Percentiles rank a stretch among this genome's conserved stretches.
Conservation (phyloP, 2,113 vertebrate genomes). For the Nothobranchius furzeri region DNA sequence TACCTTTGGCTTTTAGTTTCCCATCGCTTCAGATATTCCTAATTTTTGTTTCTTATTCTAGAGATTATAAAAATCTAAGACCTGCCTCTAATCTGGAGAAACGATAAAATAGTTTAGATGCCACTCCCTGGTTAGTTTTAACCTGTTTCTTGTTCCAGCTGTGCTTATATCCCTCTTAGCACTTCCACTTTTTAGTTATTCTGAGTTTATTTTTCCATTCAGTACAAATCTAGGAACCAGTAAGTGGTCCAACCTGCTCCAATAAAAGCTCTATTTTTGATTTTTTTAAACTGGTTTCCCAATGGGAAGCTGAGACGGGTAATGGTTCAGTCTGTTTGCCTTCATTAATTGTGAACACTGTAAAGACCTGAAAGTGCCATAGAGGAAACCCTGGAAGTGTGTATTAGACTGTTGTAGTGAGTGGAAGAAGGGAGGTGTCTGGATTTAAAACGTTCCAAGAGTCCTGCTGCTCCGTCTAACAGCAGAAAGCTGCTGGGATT, state of each 20-base stretch:
- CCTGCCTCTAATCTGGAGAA: conserved; percentile 34
- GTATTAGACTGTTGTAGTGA: conserved; percentile 48
- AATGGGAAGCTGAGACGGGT: conserved; percentile 57
- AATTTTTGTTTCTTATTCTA: conserved; percentile 26
- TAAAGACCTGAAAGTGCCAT: conserved; percentile 77
- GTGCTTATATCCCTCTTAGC: conserved; percentile 62
- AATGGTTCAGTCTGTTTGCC: conserved; percentile 68
- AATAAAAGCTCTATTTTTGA: conserved; percentile 35
- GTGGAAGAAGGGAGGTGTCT: conserved; percentile 39
- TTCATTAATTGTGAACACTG: conserved; percentile 66
- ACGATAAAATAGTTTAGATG: conserved; percentile 21
- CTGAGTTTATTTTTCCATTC: conserved; percentile 19
- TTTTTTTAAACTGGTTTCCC: conserved; percentile 37
- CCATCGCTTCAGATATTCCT: conserved; percentile 27
- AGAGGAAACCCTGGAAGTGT: conserved; percentile 63
- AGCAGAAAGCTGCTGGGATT: conserved; percentile 24
- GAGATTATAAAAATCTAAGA: conserved; percentile 15
- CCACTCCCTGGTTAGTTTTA: conserved; percentile 54
- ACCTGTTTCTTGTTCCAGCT: conserved; percentile 63
- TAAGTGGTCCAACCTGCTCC: conserved; percentile 4
- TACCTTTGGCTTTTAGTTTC: conserved; percentile 46
- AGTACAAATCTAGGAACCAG: conserved; percentile 15
- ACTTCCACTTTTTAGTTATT: conserved; percentile 46
- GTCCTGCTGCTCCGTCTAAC: conserved; percentile 25
- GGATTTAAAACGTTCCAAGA: conserved; percentile 35